phyloP scores from a whole-genome alignment of 2,113 vertebrate genomes.

The Stomatorhinus ivindoensis region DNA sequence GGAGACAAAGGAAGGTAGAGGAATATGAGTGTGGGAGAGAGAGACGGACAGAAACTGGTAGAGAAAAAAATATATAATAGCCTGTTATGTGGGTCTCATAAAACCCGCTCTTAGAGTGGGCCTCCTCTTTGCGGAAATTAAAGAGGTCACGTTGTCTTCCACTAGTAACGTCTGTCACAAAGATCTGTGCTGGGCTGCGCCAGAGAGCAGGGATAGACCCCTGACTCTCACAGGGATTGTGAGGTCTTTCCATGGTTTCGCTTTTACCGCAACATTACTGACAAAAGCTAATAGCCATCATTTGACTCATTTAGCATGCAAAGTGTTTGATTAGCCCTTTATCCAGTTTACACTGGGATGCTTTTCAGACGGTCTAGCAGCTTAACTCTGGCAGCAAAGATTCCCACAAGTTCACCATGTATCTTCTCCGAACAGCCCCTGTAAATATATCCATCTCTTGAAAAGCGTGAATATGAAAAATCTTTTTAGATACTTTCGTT shows the following conservation, averaged over 20 bases:
- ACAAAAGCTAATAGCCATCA: not conserved
- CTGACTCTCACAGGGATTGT: not conserved
- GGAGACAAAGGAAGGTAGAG: not conserved
- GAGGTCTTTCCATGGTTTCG: not conserved
- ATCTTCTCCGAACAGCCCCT: not conserved
- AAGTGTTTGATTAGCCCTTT: not conserved
- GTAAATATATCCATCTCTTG: not conserved
- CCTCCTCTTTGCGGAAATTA: not conserved
- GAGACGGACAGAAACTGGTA: not conserved
- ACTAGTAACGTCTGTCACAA: not conserved
- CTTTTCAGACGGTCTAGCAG: not conserved
- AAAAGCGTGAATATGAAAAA: not conserved
- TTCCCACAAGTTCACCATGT: not conserved
- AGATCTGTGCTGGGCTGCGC: not conserved
- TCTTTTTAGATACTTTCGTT: not conserved
- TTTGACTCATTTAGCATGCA: not conserved
- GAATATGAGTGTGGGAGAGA: not conserved
- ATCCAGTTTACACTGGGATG: not conserved
- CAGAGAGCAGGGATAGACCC: not conserved
- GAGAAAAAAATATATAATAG: not conserved
- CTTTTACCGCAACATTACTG: not conserved
- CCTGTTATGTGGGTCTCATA: not conserved
- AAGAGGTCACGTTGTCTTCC: not conserved
- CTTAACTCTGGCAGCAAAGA: not conserved
- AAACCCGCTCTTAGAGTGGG: slow-evolving; percentile 3